Evolutionary conservation across 2,888 invertebrate genomes (phyloP).

Genomic region (Odontomyia ornata): DNA sequence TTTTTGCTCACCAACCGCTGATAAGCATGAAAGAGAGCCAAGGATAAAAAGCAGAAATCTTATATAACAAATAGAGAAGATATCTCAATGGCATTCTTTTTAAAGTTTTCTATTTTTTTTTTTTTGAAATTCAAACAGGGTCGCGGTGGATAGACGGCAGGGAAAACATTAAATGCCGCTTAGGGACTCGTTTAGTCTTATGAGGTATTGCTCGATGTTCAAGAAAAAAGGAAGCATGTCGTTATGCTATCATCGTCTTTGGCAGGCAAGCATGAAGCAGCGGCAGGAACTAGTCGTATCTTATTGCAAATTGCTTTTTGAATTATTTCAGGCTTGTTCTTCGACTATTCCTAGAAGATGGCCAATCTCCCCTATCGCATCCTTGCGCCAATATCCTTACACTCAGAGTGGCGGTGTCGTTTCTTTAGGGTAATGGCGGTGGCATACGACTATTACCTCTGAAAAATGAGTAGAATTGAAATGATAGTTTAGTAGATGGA

Average conservation of each 20-base stretch:
- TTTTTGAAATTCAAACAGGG: conserved; percentile 30
- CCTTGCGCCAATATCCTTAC: background rate
- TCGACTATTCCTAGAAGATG: background rate
- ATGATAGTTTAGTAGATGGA: conserved; percentile 31
- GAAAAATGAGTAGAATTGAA: conserved; percentile 33
- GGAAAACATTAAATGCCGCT: conserved; percentile 35
- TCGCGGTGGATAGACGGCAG: background rate
- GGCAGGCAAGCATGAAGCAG: background rate
- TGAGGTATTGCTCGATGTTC: conserved; percentile 26
- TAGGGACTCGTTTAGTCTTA: conserved; percentile 43
- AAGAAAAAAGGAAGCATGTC: conserved; percentile 3
- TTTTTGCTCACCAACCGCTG: too few species aligned
- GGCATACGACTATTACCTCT: conserved; percentile 12
- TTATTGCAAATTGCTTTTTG: conserved; percentile 41
- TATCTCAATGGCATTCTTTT: conserved; percentile 10
- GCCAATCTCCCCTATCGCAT: background rate
- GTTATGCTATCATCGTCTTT: conserved; percentile 5
- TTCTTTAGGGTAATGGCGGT: background rate
- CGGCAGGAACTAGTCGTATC: conserved; percentile 34
- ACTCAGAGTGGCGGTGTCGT: background rate
- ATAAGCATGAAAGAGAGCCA: background rate
- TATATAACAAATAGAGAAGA: conserved; percentile 2
- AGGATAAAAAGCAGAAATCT: background rate
- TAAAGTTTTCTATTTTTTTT: too few species aligned
- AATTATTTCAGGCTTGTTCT: conserved; percentile 35